Conservation (phyloP, 64 coral and sea anemone genomes). For the Porites australiensis region DNA sequence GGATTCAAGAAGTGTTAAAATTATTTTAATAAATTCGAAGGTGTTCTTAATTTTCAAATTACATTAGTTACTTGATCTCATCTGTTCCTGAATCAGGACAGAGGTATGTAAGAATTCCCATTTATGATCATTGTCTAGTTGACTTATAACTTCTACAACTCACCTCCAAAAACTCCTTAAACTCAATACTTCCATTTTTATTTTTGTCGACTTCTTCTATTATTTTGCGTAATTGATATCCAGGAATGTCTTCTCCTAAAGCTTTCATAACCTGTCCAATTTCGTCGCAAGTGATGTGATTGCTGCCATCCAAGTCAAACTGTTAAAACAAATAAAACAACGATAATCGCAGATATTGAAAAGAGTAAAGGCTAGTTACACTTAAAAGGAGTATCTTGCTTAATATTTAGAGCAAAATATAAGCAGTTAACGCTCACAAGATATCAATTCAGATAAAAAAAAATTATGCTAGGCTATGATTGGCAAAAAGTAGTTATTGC, state of each 20-base stretch:
- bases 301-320: slow-evolving; percentile 81
- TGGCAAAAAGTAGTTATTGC: too few relatives aligned
- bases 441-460: too few relatives aligned
- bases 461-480: too few relatives aligned
- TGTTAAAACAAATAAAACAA: slow-evolving; percentile 29
- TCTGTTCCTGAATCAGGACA: too few relatives aligned
- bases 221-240: slow-evolving; percentile 79
- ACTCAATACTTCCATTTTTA: slow-evolving; percentile 76
- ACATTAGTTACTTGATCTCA: too few relatives aligned
- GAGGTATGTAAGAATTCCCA: not conserved
- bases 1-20: too few relatives aligned
- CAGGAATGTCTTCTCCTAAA: slow-evolving; percentile 77
- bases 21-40: too few relatives aligned
- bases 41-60: too few relatives aligned
- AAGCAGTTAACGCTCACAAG: not conserved
- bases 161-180: slow-evolving; percentile 93
- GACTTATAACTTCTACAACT: not conserved
- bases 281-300: slow-evolving; percentile 61
- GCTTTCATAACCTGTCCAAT: slow-evolving; percentile 38
- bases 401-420: not conserved
- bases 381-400: not conserved
- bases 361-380: not conserved
- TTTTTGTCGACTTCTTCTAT: slow-evolving; percentile 69
- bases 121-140: not conserved
- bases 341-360: not conserved